Base-by-base conservation (phyloP, 1,140 invertebrate species). In the Cryptotermes secundus region DNA sequence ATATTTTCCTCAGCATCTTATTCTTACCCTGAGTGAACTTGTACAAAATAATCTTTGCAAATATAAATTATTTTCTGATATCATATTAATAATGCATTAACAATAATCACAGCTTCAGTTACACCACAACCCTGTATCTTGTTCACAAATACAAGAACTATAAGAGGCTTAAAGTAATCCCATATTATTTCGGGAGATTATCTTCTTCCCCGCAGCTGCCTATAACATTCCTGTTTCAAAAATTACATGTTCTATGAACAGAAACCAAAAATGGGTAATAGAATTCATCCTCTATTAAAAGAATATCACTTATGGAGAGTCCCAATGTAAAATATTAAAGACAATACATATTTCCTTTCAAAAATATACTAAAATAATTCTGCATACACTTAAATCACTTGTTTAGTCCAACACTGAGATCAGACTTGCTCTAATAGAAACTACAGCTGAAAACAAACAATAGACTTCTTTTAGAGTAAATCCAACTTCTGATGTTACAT, bases 291-390 rank as follows among this genome's bases (percentile, higher is more conserved):
- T 14, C n/a, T 3, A 31, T 2, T 31, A 72, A 26, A n/a, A n/a
- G 26, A 31, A n/a, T 26, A n/a, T 72, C 59, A 72, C 31, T 72
- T 72, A 72, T 72, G 59, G 59, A 72, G 0, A 31, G 59, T 72
- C 59, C n/a, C 6, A 3, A 9, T 26, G 59, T 31, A 72, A 72
- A 14, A 72, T 72, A 31, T 3, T 72, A 72, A 72, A 72, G 59
- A 72, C 16, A 72, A 72, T 31, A 72, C 19, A 72, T 7, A 31
- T 72, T 72, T 31, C 45, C 59, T 72, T 72, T 72, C 7, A 72
- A 72, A 72, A 72, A 72, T 72, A 72, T 72, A n/a, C 26, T 31
- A 72, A 72, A 72, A 72, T 72, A 72, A 72, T 72, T 31, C 59
- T 72, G 26, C 59, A 72, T 31, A 72, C 59, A 72, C 31, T 72